Conservation (phyloP, 2,113 vertebrate genomes). For the Xenopus laevis region DNA sequence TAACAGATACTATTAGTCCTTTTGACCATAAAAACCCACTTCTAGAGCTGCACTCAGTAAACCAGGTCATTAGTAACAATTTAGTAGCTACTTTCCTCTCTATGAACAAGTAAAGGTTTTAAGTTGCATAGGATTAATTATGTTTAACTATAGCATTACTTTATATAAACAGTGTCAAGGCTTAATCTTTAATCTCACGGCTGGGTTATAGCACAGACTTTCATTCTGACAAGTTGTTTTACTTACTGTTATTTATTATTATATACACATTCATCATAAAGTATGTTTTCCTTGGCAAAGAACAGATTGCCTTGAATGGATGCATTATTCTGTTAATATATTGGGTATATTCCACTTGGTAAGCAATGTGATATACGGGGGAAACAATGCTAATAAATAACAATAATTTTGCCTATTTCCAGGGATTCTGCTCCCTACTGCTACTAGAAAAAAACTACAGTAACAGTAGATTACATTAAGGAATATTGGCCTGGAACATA, state of each 20-base stretch:
- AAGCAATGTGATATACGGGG: conserved; percentile 8
- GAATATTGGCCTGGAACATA: no score
- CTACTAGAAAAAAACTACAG: no score
- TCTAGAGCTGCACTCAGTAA: no score
- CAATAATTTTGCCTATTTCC: no score
- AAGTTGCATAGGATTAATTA: conserved; percentile 3
- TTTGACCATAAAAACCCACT: no score
- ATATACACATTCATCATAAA: conserved; percentile 3
- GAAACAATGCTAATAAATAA: no score
- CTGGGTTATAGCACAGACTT: conserved; percentile 13
- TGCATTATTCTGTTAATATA: conserved; percentile 29
- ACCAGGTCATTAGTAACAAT: no score
- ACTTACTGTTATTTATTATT: not conserved
- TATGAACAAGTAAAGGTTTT: no score
- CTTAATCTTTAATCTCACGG: not conserved
- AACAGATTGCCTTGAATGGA: conserved; percentile 14
- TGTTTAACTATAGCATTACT: conserved; percentile 3
- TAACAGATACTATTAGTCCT: no score
- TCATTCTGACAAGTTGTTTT: conserved; percentile 10
- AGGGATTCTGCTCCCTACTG: no score
- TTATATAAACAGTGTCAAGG: conserved; percentile 16
- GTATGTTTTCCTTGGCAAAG: not conserved
- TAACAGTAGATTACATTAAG: no score
- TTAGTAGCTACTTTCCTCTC: no score
- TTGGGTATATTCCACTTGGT: conserved; percentile 10